Base-by-base conservation (phyloP, 1,140 invertebrate genomes). In the Drosophila novamexicana region DNA sequence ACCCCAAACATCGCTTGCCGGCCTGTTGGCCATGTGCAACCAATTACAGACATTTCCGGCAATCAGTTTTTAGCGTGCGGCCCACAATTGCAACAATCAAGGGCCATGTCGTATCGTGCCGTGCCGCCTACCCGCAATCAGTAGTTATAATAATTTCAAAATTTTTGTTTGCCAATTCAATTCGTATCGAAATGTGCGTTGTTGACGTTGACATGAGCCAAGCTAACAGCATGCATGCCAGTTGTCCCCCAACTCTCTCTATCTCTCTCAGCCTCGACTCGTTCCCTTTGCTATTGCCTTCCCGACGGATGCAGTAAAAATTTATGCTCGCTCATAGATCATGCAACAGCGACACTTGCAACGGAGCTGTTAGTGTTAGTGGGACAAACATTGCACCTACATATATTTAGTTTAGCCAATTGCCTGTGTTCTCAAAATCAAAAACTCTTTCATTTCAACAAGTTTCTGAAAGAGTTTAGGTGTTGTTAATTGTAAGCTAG, bases 21-120 rank as follows among this genome's bases (percentile, higher is more conserved):
- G 22, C 57, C 65, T 52, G 53, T 45, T 16, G 45, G 37, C 40
- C 65, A 85, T 84, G 82, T 77, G 77, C 70, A 84, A 78, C 73
- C 80, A 89, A 88, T 88, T 88, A 89, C 84, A 65, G 49, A 61
- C 74, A 75, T 83, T 89, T 88, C 83, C 83, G 84, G 77, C 84
- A 80, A 88, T 88, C 83, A 88, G 77, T 81, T 88, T 89, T 84
- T 81, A 84, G 81, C 80, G 74, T 76, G 54, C 29, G 32, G 66
- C 54, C 71, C 22, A 64, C 72, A 70, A 66, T 69, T 50, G 57
- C 69, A 67, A 61, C 22, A 29, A 29, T 62, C 56, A 37, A 50
- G 47, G 14, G 22, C 4, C 22, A 3, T 29, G 5, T 3, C 22
- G 22, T 5, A 4, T 0, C 22, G 22, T 5, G 22, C 34, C 47